Evolutionary conservation across 2,888 invertebrate species (phyloP).

Genomic region (Meiosimyza platycephala): DNA sequence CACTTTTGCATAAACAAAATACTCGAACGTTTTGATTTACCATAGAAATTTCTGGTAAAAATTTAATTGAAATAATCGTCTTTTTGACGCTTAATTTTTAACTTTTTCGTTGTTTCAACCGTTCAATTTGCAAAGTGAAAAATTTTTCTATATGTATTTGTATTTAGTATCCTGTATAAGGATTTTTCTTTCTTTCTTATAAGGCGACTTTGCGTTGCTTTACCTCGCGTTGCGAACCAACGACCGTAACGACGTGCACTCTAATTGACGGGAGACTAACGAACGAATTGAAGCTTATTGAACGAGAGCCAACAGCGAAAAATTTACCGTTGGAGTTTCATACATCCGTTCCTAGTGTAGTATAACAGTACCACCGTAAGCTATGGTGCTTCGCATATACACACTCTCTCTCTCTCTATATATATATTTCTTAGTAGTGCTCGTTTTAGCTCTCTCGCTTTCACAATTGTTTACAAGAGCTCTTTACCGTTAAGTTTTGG

Average conservation of each 20-base stretch:
- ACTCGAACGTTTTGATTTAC: background rate
- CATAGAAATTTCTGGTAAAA: too few species aligned
- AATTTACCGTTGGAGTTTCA: slow-evolving; percentile 35
- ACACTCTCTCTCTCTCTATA: slow-evolving; percentile 6
- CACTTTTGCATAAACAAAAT: slow-evolving; percentile 14
- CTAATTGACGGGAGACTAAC: slow-evolving; percentile 63
- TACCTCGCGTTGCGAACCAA: slow-evolving; percentile 49
- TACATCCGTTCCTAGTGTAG: slow-evolving; percentile 35
- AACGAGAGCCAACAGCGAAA: slow-evolving; percentile 42
- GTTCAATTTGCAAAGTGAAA: slow-evolving; percentile 3
- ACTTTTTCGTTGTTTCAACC: background rate
- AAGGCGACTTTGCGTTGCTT: slow-evolving; percentile 35
- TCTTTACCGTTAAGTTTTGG: slow-evolving; percentile 21
- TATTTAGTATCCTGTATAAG: slow-evolving; percentile 55
- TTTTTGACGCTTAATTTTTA: background rate
- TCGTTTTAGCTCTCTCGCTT: too few species aligned
- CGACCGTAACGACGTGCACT: slow-evolving; percentile 55
- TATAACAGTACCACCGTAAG: background rate
- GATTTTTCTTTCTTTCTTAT: slow-evolving; percentile 44
- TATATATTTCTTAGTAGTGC: background rate
- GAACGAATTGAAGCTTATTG: slow-evolving; percentile 50
- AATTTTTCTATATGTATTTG: slow-evolving; percentile 28
- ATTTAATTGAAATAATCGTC: too few species aligned
- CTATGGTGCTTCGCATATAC: background rate
- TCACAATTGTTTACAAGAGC: too few species aligned